A percentile compares a stretch with the other conserved stretches of the same genome.
These are phyloP conservation scores for Pseudopodoces humilis DNA, from an alignment of 2,113 vertebrate species.

Conservation along the genomic window DNA sequence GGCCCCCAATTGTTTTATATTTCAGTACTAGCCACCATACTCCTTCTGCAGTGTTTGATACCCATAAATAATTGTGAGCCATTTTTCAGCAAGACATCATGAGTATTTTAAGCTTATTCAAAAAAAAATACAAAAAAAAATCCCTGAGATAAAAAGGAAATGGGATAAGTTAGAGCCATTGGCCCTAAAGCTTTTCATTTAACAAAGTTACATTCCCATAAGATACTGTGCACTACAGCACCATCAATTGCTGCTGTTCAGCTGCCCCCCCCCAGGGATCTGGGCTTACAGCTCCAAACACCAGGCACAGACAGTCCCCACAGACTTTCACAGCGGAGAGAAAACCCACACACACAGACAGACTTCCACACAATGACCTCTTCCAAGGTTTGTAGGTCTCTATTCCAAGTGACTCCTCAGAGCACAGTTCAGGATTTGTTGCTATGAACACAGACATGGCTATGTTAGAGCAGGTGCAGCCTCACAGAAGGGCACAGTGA, in stretches of 20 bases:
- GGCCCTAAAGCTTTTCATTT: slow-evolving; percentile 50
- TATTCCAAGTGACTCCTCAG: not conserved
- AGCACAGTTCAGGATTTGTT: fast-evolving
- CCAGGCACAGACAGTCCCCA: not conserved
- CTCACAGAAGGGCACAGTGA: not conserved
- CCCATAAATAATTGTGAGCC: slow-evolving; percentile 37
- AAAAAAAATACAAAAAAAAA: not conserved
- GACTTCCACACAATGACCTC: not conserved
- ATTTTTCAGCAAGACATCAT: slow-evolving; percentile 36
- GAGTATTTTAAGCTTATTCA: slow-evolving; percentile 5
- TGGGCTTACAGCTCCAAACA: not conserved
- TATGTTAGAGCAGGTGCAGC: not conserved
- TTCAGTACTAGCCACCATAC: slow-evolving; percentile 13
- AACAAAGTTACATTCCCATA: slow-evolving; percentile 17
- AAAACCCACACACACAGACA: not conserved
- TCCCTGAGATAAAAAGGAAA: slow-evolving; percentile 55
- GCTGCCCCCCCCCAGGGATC: not conserved
- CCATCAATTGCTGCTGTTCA: slow-evolving; percentile 26
- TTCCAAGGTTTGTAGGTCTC: not conserved
- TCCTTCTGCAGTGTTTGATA: slow-evolving; percentile 41
- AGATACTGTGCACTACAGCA: not conserved
- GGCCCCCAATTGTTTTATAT: slow-evolving; percentile 50
- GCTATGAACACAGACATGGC: not conserved
- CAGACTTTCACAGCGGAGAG: not conserved
- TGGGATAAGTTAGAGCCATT: not conserved